Percentiles rank a stretch among this genome's conserved stretches.
Conservation (phyloP, 2,797 vertebrate genomes). For the Halcyon chelicuti region DNA sequence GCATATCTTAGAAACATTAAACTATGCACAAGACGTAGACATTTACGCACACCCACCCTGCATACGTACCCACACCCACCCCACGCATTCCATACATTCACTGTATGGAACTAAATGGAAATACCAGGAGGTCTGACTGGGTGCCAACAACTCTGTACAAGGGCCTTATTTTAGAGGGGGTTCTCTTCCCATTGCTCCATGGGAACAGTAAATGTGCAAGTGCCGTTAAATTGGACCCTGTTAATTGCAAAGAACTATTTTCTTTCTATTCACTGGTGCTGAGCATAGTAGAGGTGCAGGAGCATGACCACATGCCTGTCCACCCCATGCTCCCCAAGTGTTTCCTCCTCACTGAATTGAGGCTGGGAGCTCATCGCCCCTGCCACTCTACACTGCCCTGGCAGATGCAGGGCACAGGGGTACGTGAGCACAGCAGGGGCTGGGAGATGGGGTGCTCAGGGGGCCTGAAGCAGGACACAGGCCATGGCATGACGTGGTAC, state of each 20-base stretch:
- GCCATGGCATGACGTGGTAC: accelerated
- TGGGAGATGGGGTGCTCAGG: background rate
- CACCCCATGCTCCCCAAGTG: background rate
- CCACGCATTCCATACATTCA: background rate
- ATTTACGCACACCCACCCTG: background rate
- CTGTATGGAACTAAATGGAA: background rate
- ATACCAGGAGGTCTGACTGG: background rate
- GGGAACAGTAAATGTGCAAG: background rate
- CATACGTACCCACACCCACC: background rate
- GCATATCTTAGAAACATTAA: background rate
- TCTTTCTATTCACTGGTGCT: background rate
- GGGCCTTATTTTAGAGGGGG: background rate
- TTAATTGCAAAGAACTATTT: background rate
- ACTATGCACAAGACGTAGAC: background rate
- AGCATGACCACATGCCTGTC: background rate
- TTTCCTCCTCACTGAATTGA: background rate
- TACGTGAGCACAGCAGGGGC: accelerated
- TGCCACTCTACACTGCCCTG: background rate
- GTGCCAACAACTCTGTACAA: background rate
- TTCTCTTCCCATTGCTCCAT: background rate
- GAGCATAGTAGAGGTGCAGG: background rate
- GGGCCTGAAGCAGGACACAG: background rate
- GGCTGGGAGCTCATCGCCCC: background rate
- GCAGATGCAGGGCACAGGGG: background rate
- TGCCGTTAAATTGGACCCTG: background rate